Evolutionary conservation across 2,888 invertebrate species (phyloP), one percentile per base, ranked within the genome.

Genomic region (Allacma fusca): DNA sequence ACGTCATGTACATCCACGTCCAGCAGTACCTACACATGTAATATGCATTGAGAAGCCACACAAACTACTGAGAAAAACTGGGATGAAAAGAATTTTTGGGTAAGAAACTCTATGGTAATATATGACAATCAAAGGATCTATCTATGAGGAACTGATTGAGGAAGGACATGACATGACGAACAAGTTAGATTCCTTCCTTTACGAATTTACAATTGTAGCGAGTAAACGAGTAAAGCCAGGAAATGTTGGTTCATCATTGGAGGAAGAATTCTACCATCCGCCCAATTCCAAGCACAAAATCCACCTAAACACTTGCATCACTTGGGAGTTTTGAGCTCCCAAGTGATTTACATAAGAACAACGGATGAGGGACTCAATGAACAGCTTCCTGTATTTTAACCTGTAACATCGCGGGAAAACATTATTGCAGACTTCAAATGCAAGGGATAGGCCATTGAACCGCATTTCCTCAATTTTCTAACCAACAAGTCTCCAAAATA

Each of bases 101-200:
- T 50, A 71, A 73, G 62, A 73, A 67, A 62, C 23, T 71, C 57
- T 24, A 57, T 71, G 50, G 24, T 29, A 73, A 73, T 73, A 73
- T 73, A 62, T 40, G 73, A 62, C 40, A 73, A 73, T 73, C 73
- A 62, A 62, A 73, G 73, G 43, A 73, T 73, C 73, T 73, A 59
- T 73, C 73, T 73, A 73, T 73, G 62, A 73, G 21, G 26, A 73
- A 73, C 50, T 73, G 73, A 73, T 73, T 73, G 73, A 73, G 73
- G 73, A 73, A 73, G 73, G 62, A 73, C 73, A 73, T 59, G 73
- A 73, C 40, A 73, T 34, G 62, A 57, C 29, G 62, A 62, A 62
- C 62, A 73, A 62, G 59, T 73, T 73, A 40, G 59, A 62, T 73
- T 62, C 34, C 73, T 40, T 72, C 34, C n/a, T 57, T 57, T 29